Evolutionary conservation across 2,888 invertebrate species (phyloP), one percentile per base, ranked within the genome.

Genomic region (Rhyacophila evoluta): DNA sequence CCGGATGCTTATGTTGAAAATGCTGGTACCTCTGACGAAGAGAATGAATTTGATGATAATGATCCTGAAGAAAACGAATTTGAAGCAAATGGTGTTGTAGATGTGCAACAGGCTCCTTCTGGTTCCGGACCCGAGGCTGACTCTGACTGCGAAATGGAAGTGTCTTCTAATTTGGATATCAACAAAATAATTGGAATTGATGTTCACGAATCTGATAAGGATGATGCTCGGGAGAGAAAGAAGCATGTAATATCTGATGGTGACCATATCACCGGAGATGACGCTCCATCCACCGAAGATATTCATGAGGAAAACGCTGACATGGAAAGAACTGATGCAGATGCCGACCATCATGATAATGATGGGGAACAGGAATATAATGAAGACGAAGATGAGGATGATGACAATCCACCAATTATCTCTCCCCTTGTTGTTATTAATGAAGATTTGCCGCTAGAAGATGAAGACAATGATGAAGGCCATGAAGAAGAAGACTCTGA

Each of bases 81-180:
- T 25, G 74, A 73, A 25, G 78, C 77, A 12, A 86, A 86, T 12
- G 74, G 72, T 27, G n/a, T 27, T 27, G n/a, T 27, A 3, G 72
- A 25, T 0, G 15, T 3, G 3, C 37, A 86, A 85, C 38, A 33
- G 10, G 37, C 38, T 70, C 77, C 72, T 6, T 36, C 72, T 0
- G 39, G 41, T 19, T 72, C 67, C 2, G 72, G 27, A 36, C 12
- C 89, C 0, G 88, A 89, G 73, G 89, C 89, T 87, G 89, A 89
- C 73, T 89, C 89, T 10, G 90, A 90, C 38, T 88, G 89, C 83
- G 90, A 90, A 85, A 88, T 89, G 41, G 89, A 90, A 84, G 89
- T 89, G 4, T 88, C 89, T 29, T 85, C 88, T 1, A 71, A 80
- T 37, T 10, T 81, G 29, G 81, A 82, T 41, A 81, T 82, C 8